phyloP scores from a whole-genome alignment of 2,113 vertebrate genomes.

The Arothron firmamentum region DNA sequence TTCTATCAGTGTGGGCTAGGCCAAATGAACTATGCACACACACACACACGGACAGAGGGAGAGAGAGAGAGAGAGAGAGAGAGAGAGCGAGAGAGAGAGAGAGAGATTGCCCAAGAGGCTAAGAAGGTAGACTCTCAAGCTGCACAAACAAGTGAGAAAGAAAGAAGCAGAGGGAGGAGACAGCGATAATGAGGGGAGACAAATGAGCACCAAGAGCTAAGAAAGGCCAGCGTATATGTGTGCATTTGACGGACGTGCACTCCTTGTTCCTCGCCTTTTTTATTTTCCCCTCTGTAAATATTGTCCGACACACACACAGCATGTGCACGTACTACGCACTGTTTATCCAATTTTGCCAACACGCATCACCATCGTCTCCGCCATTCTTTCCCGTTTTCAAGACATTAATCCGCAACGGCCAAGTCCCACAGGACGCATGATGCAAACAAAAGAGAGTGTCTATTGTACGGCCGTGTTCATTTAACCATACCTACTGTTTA shows the following conservation, averaged over 20 bases:
- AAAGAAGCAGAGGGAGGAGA: slow-evolving; percentile 48
- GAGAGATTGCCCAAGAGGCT: slow-evolving; percentile 60
- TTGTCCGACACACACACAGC: slow-evolving; percentile 20
- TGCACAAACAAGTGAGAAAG: slow-evolving; percentile 64
- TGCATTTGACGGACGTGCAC: not conserved
- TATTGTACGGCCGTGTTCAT: slow-evolving; percentile 10
- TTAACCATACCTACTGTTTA: slow-evolving; percentile 2
- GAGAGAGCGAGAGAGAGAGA: slow-evolving; percentile 27
- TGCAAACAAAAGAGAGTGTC: slow-evolving; percentile 45
- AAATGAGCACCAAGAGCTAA: slow-evolving; percentile 42
- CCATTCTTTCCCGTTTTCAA: slow-evolving; percentile 27
- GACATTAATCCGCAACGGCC: slow-evolving; percentile 45
- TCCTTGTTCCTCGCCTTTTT: slow-evolving; percentile 10
- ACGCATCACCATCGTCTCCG: not conserved
- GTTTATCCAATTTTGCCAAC: slow-evolving; percentile 26
- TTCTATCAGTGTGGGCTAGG: slow-evolving; percentile 62
- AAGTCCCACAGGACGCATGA: slow-evolving; percentile 48
- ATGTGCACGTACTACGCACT: slow-evolving; percentile 7
- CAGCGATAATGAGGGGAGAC: slow-evolving; percentile 51
- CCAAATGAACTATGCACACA: slow-evolving; percentile 49
- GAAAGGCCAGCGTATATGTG: slow-evolving; percentile 17
- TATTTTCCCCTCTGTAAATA: slow-evolving; percentile 33
- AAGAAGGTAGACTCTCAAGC: slow-evolving; percentile 67
- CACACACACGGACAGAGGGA: slow-evolving; percentile 4
- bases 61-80: slow-evolving; percentile 16